Evolutionary conservation across 1,140 invertebrate species (phyloP).

Genomic region (Pristionchus pacificus): DNA sequence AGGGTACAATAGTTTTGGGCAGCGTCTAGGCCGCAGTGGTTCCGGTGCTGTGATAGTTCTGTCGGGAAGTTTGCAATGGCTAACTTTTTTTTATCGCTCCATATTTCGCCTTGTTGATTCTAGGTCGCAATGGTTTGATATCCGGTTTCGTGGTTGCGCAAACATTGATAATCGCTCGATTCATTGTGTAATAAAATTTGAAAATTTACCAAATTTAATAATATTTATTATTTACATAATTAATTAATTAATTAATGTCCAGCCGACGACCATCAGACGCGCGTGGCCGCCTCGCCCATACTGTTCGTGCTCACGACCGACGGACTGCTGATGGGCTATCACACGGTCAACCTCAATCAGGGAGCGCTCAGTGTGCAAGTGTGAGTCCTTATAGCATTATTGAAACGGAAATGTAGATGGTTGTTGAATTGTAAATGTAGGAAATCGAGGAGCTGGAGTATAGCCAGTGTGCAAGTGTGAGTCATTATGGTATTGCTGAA

Average conservation of each 20-base stretch:
- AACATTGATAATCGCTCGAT: not conserved
- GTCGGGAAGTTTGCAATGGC: not conserved
- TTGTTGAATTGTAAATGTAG: too few relatives aligned
- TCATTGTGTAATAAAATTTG: not conserved
- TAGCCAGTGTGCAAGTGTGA: too few relatives aligned
- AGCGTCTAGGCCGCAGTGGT: not conserved
- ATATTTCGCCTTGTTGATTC: not conserved
- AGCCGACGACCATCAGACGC: not conserved
- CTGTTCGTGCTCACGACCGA: not conserved
- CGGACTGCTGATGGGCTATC: too few relatives aligned
- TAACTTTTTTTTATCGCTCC: not conserved
- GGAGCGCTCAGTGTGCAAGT: too few relatives aligned
- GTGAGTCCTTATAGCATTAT: too few relatives aligned
- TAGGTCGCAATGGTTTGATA: not conserved
- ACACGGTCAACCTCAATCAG: too few relatives aligned
- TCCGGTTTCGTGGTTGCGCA: not conserved
- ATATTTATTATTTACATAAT: too few relatives aligned
- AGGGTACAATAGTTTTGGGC: not conserved
- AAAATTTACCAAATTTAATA: not conserved
- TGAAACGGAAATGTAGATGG: too few relatives aligned
- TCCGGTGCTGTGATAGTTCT: not conserved
- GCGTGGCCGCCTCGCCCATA: not conserved
- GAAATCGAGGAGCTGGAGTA: too few relatives aligned
- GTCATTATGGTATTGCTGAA: too few relatives aligned
- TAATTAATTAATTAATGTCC: not conserved